Base-by-base conservation (phyloP, 2,888 invertebrate species). In the Lobophora halterata region DNA sequence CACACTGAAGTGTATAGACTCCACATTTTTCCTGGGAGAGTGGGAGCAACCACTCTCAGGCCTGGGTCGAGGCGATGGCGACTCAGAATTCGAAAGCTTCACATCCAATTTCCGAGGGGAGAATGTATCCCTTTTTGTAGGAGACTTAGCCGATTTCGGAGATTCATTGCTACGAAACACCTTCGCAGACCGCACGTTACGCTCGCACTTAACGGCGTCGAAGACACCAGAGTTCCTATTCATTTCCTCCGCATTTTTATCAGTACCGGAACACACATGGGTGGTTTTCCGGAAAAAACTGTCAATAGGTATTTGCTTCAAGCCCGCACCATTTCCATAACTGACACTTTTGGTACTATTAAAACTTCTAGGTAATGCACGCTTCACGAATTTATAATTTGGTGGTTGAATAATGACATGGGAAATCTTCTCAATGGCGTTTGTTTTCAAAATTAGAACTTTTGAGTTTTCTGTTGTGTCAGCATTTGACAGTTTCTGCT, bases 371-470 rank as follows among this genome's bases (percentile, higher is more conserved):
- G 65, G 55, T 69, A 65, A 66, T 67, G 76, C 71, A 48, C 71
- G 62, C 65, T 82, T 82, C 57, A 79, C 69, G 62, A 78, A 71
- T 78, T 76, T 86, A 67, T 77, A 85, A 81, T 82, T 80, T 83
- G 76, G 74, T 75, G 83, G 82, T 58, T 85, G 82, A 53, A 83
- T 71, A 67, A 78, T 83, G 74, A 82, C 80, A 72, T 82, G 77
- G 35, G 78, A 74, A 55, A 83, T 67, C 65, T 77, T 80, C 58
- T 79, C 76, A 66, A 79, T 74, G 70, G 78, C 79, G 67, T 80
- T 70, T 57, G 80, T 79, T 40, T 86, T 87, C 65, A 85, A 85
- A 86, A 81, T 81, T 69, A 83, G 86, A 87, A 87, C 71, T 67
- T 76, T 82, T 55, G 68, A 55, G 62, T 74, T 66, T 63, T 76